phyloP scores from a whole-genome alignment of 1,140 invertebrate species.

The Lepidotrigona ventralis region DNA sequence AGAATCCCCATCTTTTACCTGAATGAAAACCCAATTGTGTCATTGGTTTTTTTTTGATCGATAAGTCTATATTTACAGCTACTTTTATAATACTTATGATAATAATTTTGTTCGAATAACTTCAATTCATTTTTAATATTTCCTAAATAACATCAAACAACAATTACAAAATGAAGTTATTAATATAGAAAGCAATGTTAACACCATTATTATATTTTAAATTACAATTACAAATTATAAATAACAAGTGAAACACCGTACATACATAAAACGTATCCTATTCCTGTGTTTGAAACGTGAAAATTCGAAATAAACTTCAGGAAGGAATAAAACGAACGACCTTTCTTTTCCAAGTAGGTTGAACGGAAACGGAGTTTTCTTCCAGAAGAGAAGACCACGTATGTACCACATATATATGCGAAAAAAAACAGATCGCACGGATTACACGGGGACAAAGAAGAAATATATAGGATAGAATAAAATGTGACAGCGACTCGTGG shows the following conservation, averaged over 20 bases:
- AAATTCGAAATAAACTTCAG: neutral
- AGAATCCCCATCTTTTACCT: conserved; percentile 80
- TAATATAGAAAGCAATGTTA: neutral
- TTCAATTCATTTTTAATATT: neutral
- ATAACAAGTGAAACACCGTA: neutral
- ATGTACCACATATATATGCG: too few species aligned
- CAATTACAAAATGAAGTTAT: neutral
- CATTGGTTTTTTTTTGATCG: neutral
- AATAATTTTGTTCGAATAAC: neutral
- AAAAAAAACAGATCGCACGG: neutral
- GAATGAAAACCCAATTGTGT: conserved; percentile 47
- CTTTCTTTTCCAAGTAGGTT: conserved; percentile 38
- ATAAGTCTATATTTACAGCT: neutral
- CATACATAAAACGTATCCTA: too few species aligned
- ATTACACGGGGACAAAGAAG: neutral
- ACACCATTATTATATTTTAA: neutral
- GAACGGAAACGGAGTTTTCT: conserved; percentile 26
- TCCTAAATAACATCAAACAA: neutral
- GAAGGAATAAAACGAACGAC: neutral
- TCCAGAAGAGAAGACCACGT: neutral
- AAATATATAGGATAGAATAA: conserved; percentile 13
- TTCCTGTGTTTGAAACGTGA: neutral
- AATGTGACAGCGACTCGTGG: conserved; percentile 53
- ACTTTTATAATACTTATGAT: neutral
- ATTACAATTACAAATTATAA: too few species aligned